A percentile compares a stretch with the other conserved stretches of the same genome.
Conservation (phyloP, 2,888 invertebrate species). For the Ommatoiulus sabulosus region DNA sequence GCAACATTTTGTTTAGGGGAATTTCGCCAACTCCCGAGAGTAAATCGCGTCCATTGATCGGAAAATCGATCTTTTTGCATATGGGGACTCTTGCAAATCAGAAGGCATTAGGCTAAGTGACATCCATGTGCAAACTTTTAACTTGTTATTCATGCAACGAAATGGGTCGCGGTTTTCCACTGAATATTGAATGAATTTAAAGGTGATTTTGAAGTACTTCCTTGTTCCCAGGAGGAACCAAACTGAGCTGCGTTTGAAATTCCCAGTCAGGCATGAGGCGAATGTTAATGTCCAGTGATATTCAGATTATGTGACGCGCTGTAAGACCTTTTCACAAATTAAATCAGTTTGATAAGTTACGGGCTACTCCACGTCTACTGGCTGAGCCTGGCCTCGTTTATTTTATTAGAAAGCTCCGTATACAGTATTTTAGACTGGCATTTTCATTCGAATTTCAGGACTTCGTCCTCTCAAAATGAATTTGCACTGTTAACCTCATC, state of each 20-base stretch:
- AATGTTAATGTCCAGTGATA: conserved; percentile 35
- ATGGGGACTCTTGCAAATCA: conserved; percentile 24
- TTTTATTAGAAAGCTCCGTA: neutral
- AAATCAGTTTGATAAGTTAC: neutral
- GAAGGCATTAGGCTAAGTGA: conserved; percentile 23
- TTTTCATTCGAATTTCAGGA: neutral
- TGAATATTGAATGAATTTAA: conserved; percentile 40
- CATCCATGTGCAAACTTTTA: conserved; percentile 36
- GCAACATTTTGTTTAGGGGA: neutral
- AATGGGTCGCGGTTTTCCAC: conserved; percentile 35
- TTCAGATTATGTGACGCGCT: neutral
- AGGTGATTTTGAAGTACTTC: conserved; percentile 24
- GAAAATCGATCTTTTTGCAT: conserved; percentile 30
- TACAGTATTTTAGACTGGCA: too few species aligned
- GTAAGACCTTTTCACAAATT: neutral
- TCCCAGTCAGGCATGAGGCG: conserved; percentile 24
- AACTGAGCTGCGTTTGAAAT: conserved; percentile 36
- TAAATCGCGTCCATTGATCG: conserved; percentile 43
- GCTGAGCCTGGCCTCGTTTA: neutral
- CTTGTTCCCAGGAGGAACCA: neutral
- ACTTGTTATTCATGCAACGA: conserved; percentile 40
- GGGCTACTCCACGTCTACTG: neutral
- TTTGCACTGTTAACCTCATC: neutral
- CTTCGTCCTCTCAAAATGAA: neutral
- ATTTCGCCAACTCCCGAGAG: conserved; percentile 6